phyloP scores from a whole-genome alignment of 2,113 vertebrate species.

The Microcebus griseorufus region DNA sequence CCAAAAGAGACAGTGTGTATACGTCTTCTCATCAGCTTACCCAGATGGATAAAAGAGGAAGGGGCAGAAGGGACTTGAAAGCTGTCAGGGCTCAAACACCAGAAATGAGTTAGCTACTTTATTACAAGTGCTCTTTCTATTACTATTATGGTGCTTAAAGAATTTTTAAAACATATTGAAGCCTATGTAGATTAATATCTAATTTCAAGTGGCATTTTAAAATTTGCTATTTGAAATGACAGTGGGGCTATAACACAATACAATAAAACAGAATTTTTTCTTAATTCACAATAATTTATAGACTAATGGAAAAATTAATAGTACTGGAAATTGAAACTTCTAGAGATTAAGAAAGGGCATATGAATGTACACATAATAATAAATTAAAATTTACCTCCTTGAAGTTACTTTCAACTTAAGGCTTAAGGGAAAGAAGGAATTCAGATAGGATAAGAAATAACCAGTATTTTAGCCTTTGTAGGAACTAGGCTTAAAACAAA shows the following conservation, averaged over 20 bases:
- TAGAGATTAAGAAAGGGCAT: not conserved
- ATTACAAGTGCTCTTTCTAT: not conserved
- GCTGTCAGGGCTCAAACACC: not conserved
- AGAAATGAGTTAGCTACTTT: not conserved
- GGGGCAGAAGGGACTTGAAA: not conserved
- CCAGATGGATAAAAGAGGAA: not conserved
- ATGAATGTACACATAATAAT: not conserved
- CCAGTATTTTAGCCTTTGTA: not conserved
- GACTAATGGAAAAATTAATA: conserved; percentile 18
- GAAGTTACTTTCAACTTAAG: not conserved
- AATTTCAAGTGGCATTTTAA: conserved; percentile 6
- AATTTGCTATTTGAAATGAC: not conserved
- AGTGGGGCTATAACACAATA: not conserved
- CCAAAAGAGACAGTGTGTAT: not conserved
- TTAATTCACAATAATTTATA: conserved; percentile 11
- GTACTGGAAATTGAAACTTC: not conserved
- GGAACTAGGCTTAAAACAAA: conserved; percentile 7
- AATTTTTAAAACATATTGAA: not conserved
- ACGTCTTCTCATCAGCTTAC: not conserved
- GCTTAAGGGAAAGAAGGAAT: not conserved
- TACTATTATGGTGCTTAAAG: not conserved
- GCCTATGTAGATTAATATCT: not conserved
- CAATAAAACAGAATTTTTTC: not conserved
- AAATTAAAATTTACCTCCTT: not conserved
- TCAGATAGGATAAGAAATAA: conserved; percentile 17